Evolutionary conservation across 2,888 invertebrate species (phyloP), one percentile per base, ranked within the genome.

Genomic region (Melipona beecheii): DNA sequence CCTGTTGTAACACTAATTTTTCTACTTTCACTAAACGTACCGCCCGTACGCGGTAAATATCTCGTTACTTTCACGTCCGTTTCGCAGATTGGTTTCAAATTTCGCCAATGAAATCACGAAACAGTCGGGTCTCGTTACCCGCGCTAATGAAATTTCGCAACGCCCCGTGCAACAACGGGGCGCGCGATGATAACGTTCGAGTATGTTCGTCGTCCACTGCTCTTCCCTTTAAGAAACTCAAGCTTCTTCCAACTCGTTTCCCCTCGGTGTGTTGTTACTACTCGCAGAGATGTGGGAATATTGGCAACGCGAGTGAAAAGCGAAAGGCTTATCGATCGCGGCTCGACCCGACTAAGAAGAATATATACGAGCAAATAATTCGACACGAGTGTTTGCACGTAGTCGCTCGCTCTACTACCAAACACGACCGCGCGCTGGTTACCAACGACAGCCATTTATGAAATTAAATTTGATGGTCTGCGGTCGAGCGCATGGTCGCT

Each of bases 381-480:
- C 74, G 60, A 43, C 43, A 27, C 58, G 24, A 83, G 58, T 83
- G 86, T 86, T 86, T 83, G 83, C 78, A 77, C 73, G 79, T 75
- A 70, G 19, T 80, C 74, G 75, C 69, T 78, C 72, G 54, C 43
- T n/a, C n/a, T n/a, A n/a, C 74, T 77, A 75, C 58, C 80, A 80
- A 80, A 85, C 78, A 69, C 31, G 49, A 49, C 72, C 72, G 27
- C 66, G 52, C 66, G 52, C 66, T 75, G 82, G 82, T 81, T 73
- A 85, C 83, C 85, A 77, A 69, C 80, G 88, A 84, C 81, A 81
- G 84, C 89, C 87, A 90, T 90, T 89, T 90, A 86, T 82, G 88
- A 89, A 89, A 90, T 91, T 89, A 91, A 90, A 91, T 91, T 92
- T 89, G 88, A 90, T 86, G 86, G 87, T 85, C 84, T 82, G 83